A percentile compares a stretch with the other conserved stretches of the same genome.
These are phyloP conservation scores for Itoplectis maculator DNA, from an alignment of 2,888 invertebrate genomes.

Conservation along the genomic window DNA sequence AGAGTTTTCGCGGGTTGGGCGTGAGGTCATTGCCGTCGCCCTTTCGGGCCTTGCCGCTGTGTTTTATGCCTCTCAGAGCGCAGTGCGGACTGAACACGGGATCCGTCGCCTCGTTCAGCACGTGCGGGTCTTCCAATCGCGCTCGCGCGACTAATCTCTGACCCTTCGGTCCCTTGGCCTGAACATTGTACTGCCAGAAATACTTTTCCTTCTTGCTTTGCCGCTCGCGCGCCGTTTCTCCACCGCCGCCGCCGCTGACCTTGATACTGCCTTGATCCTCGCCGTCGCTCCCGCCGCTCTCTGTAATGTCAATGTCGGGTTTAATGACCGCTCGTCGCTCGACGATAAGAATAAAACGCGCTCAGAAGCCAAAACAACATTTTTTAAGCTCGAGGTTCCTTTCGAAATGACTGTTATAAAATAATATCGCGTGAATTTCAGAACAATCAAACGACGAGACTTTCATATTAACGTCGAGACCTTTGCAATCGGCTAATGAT, in stretches of 20 bases:
- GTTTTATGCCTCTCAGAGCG: conserved; percentile 95
- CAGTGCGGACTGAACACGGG: conserved; percentile 98
- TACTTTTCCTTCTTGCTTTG: conserved; percentile 92
- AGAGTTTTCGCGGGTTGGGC: conserved; percentile 96
- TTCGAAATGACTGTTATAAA: too few species aligned
- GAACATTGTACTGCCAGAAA: conserved; percentile 99
- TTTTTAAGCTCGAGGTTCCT: too few species aligned
- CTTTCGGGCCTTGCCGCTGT: conserved; percentile 96
- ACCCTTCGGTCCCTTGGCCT: conserved; percentile 98
- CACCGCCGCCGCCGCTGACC: conserved; percentile 81
- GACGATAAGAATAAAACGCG: not conserved
- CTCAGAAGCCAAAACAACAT: too few species aligned
- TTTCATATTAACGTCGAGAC: not conserved
- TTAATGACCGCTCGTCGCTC: conserved; percentile 7
- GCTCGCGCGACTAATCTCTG: conserved; percentile 94
- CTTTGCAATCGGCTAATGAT: not conserved
- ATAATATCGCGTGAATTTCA: too few species aligned
- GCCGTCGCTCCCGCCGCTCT: conserved; percentile 88
- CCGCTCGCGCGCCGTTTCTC: conserved; percentile 76
- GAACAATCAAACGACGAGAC: too few species aligned
- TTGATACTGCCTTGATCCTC: conserved; percentile 82
- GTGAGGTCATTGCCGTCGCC: conserved; percentile 99
- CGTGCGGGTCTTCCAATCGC: conserved; percentile 96
- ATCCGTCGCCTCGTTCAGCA: conserved; percentile 95
- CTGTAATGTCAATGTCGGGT: conserved; percentile 80